phyloP scores from a whole-genome alignment of 2,113 vertebrate genomes.

The Ariopsis seemanni region DNA sequence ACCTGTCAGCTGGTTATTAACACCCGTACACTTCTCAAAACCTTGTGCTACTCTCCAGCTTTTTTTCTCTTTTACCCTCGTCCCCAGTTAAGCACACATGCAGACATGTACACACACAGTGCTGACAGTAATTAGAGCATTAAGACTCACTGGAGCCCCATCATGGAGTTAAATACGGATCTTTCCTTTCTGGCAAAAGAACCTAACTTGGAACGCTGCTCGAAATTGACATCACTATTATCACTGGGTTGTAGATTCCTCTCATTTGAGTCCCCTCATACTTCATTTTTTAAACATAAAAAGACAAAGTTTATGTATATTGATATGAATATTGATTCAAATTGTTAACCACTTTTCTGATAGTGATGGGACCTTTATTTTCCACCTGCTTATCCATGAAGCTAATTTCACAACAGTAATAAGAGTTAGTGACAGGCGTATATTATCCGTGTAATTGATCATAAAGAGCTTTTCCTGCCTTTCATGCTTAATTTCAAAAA shows the following conservation, averaged over 20 bases:
- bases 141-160: conserved; percentile 41
- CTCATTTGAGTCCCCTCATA: not conserved
- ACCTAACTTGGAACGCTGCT: conserved; percentile 19
- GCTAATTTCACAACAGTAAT: conserved; percentile 19
- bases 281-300: not conserved
- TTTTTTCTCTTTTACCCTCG: conserved; percentile 16
- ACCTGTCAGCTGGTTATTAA: conserved; percentile 61
- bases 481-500: conserved; percentile 38
- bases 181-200: conserved; percentile 23
- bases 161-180: conserved; percentile 38
- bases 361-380: not conserved
- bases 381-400: conserved; percentile 21
- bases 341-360: not conserved
- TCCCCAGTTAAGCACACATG: conserved; percentile 24
- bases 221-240: not conserved
- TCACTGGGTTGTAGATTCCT: not conserved
- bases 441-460: conserved; percentile 51
- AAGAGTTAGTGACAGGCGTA: conserved; percentile 43
- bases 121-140: conserved; percentile 57
- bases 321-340: conserved; percentile 7
- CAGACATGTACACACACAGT: conserved; percentile 36
- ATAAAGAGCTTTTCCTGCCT: conserved; percentile 51
- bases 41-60: conserved; percentile 14
- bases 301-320: not conserved
- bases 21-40: conserved; percentile 39